phyloP scores from a whole-genome alignment of 92 coral and sea anemone genomes.

The Bergia puertoricense region DNA sequence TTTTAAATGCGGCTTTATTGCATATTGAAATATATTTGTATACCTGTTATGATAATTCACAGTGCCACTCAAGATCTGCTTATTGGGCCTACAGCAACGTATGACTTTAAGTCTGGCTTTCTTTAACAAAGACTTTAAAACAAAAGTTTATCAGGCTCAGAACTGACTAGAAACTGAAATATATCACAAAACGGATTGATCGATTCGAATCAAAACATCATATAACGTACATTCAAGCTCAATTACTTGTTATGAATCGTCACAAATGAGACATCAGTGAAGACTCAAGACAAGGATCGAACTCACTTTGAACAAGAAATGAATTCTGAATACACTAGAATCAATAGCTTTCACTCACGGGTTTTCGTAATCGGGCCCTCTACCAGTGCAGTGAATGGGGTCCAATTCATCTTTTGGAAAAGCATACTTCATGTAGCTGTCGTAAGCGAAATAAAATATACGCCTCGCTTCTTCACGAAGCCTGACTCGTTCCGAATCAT shows the following conservation, averaged over 20 bases:
- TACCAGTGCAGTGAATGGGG: conserved; percentile 95
- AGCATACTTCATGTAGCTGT: conserved; percentile 93
- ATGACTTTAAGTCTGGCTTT: no score
- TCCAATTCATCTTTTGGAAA: conserved; percentile 95
- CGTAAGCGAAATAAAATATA: conserved; percentile 95
- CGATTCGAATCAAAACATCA: background rate
- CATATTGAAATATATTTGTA: background rate
- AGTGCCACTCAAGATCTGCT: no score
- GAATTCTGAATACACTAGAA: background rate
- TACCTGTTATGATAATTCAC: no score
- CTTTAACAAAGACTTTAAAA: background rate
- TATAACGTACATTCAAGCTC: background rate
- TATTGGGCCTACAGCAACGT: no score
- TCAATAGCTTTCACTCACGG: conserved; percentile 73
- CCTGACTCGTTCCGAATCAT: conserved; percentile 77
- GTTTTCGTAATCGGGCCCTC: conserved; percentile 90
- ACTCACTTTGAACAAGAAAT: background rate
- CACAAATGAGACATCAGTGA: background rate
- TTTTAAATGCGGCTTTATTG: background rate
- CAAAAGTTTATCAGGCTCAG: no score
- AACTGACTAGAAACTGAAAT: background rate
- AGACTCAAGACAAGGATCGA: background rate
- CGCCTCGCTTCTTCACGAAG: conserved; percentile 82
- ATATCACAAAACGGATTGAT: background rate
- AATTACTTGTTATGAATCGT: background rate